Percentiles rank a stretch among this genome's conserved stretches.
Conservation (phyloP, 2,797 vertebrate genomes). For the Chanos chanos region DNA sequence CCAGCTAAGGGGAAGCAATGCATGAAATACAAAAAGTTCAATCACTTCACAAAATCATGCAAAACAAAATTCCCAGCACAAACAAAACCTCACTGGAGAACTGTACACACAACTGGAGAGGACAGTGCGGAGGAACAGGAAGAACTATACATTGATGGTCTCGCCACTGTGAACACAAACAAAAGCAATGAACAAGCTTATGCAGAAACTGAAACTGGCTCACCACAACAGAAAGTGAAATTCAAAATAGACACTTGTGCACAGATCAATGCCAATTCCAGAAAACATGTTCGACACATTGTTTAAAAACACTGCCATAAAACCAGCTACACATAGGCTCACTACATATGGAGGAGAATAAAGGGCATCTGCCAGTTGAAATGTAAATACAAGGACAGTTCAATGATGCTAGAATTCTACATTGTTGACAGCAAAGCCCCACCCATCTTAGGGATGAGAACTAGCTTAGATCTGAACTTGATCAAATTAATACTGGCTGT, state of each 20-base stretch:
- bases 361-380: not conserved
- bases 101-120: not conserved
- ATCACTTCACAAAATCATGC: conserved; percentile 11
- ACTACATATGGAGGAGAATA: not conserved
- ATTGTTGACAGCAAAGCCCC: conserved; percentile 22
- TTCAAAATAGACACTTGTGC: conserved; percentile 11
- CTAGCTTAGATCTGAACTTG: not conserved
- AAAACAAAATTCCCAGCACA: not conserved
- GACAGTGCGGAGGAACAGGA: not conserved
- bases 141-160: conserved; percentile 5
- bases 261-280: not conserved
- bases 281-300: not conserved
- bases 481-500: conserved; percentile 18
- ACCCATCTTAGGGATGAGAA: conserved; percentile 18
- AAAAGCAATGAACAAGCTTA: not conserved
- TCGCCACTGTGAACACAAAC: not conserved
- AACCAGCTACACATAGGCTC: not conserved
- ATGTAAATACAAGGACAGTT: conserved; percentile 11
- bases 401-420: not conserved
- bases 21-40: conserved; percentile 9
- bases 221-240: not conserved
- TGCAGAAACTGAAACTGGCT: not conserved
- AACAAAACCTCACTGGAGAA: not conserved
- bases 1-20: conserved; percentile 14
- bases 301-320: not conserved